A percentile compares a stretch with the other conserved stretches of the same genome.
Evolutionary conservation across 2,888 invertebrate genomes (phyloP).

Genomic region (Pollenia angustigena): DNA sequence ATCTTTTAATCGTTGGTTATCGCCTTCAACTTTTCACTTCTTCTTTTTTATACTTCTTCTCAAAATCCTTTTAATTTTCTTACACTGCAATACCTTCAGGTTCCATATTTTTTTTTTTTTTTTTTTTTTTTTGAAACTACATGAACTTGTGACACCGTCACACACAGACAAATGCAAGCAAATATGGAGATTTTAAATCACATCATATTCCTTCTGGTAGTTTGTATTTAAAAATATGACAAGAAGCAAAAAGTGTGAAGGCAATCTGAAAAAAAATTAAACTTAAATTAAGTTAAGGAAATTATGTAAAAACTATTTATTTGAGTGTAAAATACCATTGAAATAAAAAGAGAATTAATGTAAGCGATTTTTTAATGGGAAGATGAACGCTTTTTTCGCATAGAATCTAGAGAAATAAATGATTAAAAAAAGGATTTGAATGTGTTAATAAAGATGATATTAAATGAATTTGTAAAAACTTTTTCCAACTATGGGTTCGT

Average conservation of each 20-base stretch:
- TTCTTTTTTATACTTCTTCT: neutral
- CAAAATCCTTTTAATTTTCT: slow-evolving; percentile 22
- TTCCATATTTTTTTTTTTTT: slow-evolving; percentile 13
- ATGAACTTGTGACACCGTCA: slow-evolving; percentile 50
- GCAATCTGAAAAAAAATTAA: slow-evolving; percentile 9
- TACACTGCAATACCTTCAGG: slow-evolving; percentile 46
- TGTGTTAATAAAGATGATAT: neutral
- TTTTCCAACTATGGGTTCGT: neutral
- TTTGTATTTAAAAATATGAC: slow-evolving; percentile 9
- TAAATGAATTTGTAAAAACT: neutral
- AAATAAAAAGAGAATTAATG: slow-evolving; percentile 11
- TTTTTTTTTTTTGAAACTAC: slow-evolving; percentile 18
- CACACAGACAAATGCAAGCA: slow-evolving; percentile 3
- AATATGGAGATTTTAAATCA: slow-evolving; percentile 28
- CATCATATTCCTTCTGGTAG: slow-evolving; percentile 36
- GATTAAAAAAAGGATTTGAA: neutral
- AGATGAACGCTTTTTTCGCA: neutral
- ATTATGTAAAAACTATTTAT: slow-evolving; percentile 41
- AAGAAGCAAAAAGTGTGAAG: slow-evolving; percentile 6
- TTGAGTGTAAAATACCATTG: slow-evolving; percentile 22
- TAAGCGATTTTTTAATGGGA: neutral
- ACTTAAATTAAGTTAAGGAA: slow-evolving; percentile 39
- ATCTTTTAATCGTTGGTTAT: neutral
- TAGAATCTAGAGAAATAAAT: neutral
- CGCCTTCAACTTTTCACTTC: neutral